phyloP scores from a whole-genome alignment of 2,113 vertebrate species.

The Periophthalmodon schlosseri region DNA sequence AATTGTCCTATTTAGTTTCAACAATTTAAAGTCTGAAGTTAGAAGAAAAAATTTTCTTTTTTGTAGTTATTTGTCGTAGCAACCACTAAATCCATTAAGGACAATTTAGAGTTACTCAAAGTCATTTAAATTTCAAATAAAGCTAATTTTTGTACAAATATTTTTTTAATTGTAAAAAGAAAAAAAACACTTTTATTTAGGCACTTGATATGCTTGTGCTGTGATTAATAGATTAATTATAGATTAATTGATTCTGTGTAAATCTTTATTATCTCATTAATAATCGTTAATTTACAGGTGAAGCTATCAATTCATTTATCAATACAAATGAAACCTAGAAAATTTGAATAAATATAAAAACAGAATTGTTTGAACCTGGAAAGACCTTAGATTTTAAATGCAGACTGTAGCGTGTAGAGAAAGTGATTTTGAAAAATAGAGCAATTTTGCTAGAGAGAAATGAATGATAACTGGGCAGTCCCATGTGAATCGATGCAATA shows the following conservation, averaged over 20 bases:
- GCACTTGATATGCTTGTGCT: too few species aligned
- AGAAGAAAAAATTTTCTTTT: too few species aligned
- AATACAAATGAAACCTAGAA: background rate
- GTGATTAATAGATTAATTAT: background rate
- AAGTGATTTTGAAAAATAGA: slow-evolving; percentile 70
- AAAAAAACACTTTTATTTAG: too few species aligned
- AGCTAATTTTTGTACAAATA: too few species aligned
- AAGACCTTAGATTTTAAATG: slow-evolving; percentile 32
- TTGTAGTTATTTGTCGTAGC: too few species aligned
- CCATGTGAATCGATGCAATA: slow-evolving; percentile 68
- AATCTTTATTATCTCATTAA: background rate
- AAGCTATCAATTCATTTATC: background rate
- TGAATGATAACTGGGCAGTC: slow-evolving; percentile 66
- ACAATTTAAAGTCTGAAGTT: background rate
- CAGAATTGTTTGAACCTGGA: background rate
- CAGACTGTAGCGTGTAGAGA: slow-evolving; percentile 52
- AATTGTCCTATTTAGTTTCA: background rate
- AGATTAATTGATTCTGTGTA: background rate
- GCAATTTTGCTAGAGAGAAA: slow-evolving; percentile 63
- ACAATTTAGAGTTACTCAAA: too few species aligned
- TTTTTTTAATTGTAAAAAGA: too few species aligned
- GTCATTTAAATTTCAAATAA: too few species aligned
- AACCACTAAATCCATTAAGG: too few species aligned
- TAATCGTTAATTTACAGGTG: background rate
- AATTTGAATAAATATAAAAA: background rate